Percentiles rank a stretch among this genome's conserved stretches.
phyloP scores from a whole-genome alignment of 2,113 vertebrate species.

The Phalacrocorax brasilianus region DNA sequence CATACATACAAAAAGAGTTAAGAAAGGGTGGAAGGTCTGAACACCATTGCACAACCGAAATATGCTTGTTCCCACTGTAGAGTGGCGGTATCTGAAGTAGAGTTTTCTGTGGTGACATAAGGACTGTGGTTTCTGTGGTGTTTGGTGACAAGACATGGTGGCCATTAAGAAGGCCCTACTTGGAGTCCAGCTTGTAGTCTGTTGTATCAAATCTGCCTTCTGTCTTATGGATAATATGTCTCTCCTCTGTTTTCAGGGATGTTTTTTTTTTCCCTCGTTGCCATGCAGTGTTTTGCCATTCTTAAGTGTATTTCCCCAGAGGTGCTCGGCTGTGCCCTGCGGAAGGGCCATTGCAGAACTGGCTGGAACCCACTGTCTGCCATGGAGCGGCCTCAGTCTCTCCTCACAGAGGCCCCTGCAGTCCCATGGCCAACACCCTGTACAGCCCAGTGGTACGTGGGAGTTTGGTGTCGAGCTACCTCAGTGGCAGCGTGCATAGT shows the following conservation, averaged over 20 bases:
- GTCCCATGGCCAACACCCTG: fast-evolving
- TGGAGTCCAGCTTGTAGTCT: background rate
- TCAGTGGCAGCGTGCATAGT: background rate
- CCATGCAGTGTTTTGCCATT: background rate
- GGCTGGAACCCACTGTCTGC: background rate
- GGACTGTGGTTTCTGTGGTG: background rate
- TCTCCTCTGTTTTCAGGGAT: background rate
- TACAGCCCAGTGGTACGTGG: fast-evolving
- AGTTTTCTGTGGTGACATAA: background rate
- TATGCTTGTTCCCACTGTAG: fast-evolving
- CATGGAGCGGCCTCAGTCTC: fast-evolving
- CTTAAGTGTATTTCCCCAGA: background rate
- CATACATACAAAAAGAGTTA: background rate
- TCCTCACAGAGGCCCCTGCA: background rate
- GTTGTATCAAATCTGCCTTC: background rate
- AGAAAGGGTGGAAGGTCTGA: background rate
- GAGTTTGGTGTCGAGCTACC: fast-evolving
- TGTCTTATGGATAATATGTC: fast-evolving
- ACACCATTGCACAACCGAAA: background rate
- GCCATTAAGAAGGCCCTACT: fast-evolving
- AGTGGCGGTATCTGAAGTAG: background rate
- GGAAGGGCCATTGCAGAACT: background rate
- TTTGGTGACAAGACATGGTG: background rate
- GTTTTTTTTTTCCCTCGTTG: fast-evolving
- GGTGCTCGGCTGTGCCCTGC: background rate